Evolutionary conservation across 2,113 vertebrate species (phyloP).

Genomic region (Conger conger): DNA sequence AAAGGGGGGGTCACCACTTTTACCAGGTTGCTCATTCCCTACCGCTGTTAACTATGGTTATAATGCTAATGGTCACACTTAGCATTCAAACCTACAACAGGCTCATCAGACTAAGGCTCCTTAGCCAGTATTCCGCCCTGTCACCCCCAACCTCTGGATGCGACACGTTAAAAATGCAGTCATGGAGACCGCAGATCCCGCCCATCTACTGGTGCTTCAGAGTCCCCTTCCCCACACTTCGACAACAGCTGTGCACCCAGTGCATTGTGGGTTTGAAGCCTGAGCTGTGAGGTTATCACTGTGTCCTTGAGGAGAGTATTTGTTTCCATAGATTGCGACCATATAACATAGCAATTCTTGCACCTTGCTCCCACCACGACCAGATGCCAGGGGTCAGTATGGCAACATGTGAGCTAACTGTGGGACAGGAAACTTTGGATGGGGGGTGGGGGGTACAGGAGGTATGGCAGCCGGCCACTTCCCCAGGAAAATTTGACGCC

Average conservation of each 20-base stretch:
- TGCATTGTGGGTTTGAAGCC: too few relatives aligned
- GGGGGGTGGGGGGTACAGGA: not conserved
- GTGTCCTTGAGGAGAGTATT: too few relatives aligned
- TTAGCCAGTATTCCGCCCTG: not conserved
- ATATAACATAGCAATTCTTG: too few relatives aligned
- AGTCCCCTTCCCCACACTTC: too few relatives aligned
- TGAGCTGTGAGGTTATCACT: too few relatives aligned
- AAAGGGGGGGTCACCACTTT: not conserved
- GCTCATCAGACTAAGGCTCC: not conserved
- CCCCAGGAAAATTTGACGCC: constrained; percentile 31
- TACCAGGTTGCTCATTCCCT: not conserved
- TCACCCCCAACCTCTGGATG: not conserved
- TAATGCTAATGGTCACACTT: not conserved
- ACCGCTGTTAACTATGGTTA: not conserved
- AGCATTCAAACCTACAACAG: not conserved
- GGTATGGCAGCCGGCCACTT: not conserved
- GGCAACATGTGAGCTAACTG: not conserved
- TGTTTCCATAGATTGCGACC: too few relatives aligned
- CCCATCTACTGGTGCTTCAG: not conserved
- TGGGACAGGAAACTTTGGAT: not conserved
- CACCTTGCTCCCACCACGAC: too few relatives aligned
- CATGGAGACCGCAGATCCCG: not conserved
- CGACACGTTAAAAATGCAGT: not conserved
- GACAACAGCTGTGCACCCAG: too few relatives aligned
- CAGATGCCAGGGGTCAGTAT: too few relatives aligned